Evolutionary conservation across 2,113 vertebrate genomes (phyloP).

Genomic region (zebrafish (Danio rerio)): DNA sequence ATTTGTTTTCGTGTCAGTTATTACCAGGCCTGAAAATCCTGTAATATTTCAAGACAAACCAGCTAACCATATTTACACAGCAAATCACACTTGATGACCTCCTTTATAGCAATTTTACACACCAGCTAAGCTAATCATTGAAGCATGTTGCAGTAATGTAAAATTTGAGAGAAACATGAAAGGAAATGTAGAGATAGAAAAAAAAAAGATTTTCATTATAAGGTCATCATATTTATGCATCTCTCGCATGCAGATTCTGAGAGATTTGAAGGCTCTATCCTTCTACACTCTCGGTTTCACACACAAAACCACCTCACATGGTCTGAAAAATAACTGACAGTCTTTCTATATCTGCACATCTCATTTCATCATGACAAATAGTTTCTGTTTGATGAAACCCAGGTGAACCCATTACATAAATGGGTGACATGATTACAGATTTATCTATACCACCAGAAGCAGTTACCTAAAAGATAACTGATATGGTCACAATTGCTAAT

Average conservation of each 20-base stretch:
- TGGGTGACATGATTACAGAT: background rate
- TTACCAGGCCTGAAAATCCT: background rate
- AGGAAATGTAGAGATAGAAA: background rate
- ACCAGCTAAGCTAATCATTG: background rate
- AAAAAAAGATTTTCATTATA: constrained; percentile 7
- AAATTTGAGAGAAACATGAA: background rate
- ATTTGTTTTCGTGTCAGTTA: background rate
- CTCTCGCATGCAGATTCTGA: background rate
- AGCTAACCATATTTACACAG: background rate
- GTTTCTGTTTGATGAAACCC: constrained; percentile 15
- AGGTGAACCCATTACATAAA: background rate
- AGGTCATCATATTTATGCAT: background rate
- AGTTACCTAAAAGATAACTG: too few species aligned
- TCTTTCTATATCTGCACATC: background rate
- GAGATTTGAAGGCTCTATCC: background rate
- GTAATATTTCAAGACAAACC: constrained; percentile 3
- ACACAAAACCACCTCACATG: constrained; percentile 30
- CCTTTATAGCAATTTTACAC: background rate
- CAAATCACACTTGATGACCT: constrained; percentile 1
- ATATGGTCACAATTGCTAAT: too few species aligned
- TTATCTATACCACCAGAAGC: background rate
- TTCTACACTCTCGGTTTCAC: background rate
- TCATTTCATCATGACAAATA: background rate
- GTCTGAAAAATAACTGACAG: background rate
- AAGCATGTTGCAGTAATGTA: background rate